Evolutionary conservation across 2,113 vertebrate species (phyloP).

Genomic region (Riparia riparia): DNA sequence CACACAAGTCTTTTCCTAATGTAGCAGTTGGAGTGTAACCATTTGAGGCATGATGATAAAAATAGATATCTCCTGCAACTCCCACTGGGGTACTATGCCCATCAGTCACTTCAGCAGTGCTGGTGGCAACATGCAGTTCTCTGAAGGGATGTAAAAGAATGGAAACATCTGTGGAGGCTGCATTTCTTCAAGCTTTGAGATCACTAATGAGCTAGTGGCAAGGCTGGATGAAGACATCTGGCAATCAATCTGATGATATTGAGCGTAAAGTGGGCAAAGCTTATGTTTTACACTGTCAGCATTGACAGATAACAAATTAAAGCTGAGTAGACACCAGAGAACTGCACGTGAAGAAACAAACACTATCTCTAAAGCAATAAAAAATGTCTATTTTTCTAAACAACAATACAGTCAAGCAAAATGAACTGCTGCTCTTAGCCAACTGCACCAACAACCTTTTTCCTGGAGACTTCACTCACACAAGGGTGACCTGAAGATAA

Average conservation of each 20-base stretch:
- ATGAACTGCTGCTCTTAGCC: neutral
- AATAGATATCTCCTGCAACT: neutral
- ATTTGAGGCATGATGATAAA: neutral
- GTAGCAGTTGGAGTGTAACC: neutral
- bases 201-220: neutral
- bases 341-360: neutral
- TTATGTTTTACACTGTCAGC: neutral
- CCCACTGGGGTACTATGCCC: neutral
- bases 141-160: neutral
- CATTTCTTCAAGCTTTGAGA: neutral
- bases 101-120: neutral
- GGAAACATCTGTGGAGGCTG: neutral
- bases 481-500: neutral
- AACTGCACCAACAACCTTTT: neutral
- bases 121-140: neutral
- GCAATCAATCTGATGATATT: neutral
- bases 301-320: neutral
- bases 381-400: neutral
- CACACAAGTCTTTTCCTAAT: neutral
- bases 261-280: neutral
- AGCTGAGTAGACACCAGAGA: neutral
- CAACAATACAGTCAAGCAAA: neutral
- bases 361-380: neutral
- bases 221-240: neutral
- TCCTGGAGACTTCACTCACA: neutral